Conservation (phyloP, 2,113 vertebrate species). For the Pagrus major region DNA sequence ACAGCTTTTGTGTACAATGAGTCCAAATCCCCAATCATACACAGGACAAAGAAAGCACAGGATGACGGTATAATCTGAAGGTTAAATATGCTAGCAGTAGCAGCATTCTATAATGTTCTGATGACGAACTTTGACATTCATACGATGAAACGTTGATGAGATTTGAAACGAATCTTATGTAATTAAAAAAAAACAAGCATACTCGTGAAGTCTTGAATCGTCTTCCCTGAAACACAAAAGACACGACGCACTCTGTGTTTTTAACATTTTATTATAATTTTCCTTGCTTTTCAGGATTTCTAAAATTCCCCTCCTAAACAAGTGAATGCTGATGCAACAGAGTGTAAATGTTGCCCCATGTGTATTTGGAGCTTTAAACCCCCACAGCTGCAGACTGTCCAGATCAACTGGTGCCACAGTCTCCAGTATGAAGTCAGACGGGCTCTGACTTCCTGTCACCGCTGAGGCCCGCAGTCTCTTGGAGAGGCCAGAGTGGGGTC, state of each 20-base stretch:
- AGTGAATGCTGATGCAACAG: slow-evolving; percentile 56
- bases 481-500: not conserved
- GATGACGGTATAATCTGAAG: slow-evolving; percentile 7
- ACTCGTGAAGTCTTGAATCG: not conserved
- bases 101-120: slow-evolving; percentile 19
- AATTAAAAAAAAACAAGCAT: slow-evolving; percentile 53
- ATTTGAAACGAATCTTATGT: slow-evolving; percentile 63
- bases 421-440: slow-evolving; percentile 8
- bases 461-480: not conserved
- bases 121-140: slow-evolving; percentile 20
- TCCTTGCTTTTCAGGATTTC: slow-evolving; percentile 57
- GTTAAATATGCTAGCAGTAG: slow-evolving; percentile 47
- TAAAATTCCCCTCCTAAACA: slow-evolving; percentile 65
- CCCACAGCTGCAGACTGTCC: slow-evolving; percentile 40
- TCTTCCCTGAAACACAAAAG: slow-evolving; percentile 26
- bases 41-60: not conserved
- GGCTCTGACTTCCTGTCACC: not conserved
- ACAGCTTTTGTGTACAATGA: not conserved
- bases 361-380: slow-evolving; percentile 34
- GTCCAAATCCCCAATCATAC: slow-evolving; percentile 14
- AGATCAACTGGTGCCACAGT: slow-evolving; percentile 61
- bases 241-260: not conserved
- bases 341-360: slow-evolving; percentile 36
- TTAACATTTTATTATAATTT: slow-evolving; percentile 71
- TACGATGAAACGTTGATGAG: slow-evolving; percentile 43